These are phyloP conservation scores for Labia minor DNA, from an alignment of 2,888 invertebrate species.

Conservation along the genomic window DNA sequence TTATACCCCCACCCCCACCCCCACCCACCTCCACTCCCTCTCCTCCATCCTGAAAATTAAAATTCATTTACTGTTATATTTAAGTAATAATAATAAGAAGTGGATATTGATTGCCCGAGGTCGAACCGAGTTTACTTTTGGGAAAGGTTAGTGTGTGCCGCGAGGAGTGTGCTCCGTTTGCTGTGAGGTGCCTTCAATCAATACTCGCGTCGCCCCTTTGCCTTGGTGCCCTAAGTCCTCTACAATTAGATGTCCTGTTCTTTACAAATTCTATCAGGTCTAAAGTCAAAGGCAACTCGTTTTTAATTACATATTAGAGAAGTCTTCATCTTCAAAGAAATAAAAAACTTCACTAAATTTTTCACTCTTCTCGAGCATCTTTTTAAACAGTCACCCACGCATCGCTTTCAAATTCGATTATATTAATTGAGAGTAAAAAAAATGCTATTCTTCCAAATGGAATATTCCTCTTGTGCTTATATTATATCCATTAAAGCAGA, in stretches of 20 bases:
- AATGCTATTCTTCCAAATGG: too few species aligned
- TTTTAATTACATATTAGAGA: background rate
- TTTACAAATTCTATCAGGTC: background rate
- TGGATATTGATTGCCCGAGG: background rate
- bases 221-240: background rate
- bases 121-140: background rate
- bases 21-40: too few species aligned
- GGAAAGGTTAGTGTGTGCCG: background rate
- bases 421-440: too few species aligned
- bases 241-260: background rate
- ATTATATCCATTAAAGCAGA: too few species aligned
- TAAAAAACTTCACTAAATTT: too few species aligned
- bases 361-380: too few species aligned
- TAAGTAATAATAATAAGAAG: background rate
- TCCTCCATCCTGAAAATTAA: slow-evolving; percentile 29
- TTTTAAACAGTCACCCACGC: too few species aligned
- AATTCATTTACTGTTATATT: slow-evolving; percentile 20
- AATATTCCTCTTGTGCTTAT: too few species aligned
- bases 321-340: background rate
- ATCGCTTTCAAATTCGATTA: too few species aligned
- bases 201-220: background rate
- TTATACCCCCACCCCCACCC: too few species aligned
- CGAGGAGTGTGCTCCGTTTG: background rate
- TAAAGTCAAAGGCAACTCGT: background rate
- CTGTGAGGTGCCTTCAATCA: background rate